Conservation (phyloP, 2,797 vertebrate species). For the Sparus aurata region DNA sequence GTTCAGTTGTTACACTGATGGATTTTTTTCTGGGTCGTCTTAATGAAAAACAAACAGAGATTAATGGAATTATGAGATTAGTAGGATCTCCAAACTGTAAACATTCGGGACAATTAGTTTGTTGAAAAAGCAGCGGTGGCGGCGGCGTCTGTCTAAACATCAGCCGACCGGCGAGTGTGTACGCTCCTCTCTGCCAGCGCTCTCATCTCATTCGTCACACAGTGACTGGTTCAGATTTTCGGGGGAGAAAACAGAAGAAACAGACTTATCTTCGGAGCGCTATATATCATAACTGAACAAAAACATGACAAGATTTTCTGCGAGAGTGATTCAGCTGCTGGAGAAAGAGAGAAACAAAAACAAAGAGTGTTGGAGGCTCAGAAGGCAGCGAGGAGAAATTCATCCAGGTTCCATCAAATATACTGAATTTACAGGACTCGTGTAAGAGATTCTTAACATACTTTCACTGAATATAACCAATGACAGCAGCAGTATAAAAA, state of each 20-base stretch:
- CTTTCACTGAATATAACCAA: constrained; percentile 1
- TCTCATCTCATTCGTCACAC: constrained; percentile 58
- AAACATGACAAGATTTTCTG: constrained; percentile 61
- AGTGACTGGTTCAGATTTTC: constrained; percentile 35
- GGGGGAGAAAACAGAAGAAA: constrained; percentile 36
- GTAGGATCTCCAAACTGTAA: constrained; percentile 49
- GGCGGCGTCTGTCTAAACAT: constrained; percentile 42
- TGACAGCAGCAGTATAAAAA: not conserved
- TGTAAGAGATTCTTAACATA: constrained; percentile 8
- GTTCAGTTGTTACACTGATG: constrained; percentile 38
- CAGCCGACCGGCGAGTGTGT: constrained; percentile 18
- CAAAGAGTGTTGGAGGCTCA: constrained; percentile 13
- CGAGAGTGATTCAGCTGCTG: constrained; percentile 51
- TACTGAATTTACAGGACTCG: constrained; percentile 14
- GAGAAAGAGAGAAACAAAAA: constrained; percentile 34
- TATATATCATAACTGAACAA: constrained; percentile 59
- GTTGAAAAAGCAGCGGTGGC: constrained; percentile 24
- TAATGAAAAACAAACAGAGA: constrained; percentile 68
- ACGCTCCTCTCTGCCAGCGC: constrained; percentile 12
- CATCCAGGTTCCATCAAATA: constrained; percentile 14
- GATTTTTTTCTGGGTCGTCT: constrained; percentile 25
- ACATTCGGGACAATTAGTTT: constrained; percentile 51
- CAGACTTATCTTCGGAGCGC: constrained; percentile 46
- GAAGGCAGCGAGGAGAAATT: constrained; percentile 2
- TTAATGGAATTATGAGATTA: constrained; percentile 63